Percentiles rank a stretch among this genome's conserved stretches.
Conservation (phyloP, 2,113 vertebrate genomes). For the Oreocharis arfaki region DNA sequence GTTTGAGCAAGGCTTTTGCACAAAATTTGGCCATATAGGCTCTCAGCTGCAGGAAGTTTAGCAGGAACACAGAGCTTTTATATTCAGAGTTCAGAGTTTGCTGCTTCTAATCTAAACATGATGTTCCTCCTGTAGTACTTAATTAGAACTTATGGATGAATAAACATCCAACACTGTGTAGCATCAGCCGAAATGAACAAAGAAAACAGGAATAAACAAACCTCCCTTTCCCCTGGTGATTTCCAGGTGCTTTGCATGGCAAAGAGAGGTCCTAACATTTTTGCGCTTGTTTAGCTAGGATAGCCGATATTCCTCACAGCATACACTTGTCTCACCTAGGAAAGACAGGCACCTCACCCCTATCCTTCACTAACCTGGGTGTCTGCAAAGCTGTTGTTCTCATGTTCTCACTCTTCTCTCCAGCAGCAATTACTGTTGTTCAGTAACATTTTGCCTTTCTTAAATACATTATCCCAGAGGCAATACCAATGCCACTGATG, state of each 20-base stretch:
- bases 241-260: not conserved
- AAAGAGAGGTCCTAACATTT: not conserved
- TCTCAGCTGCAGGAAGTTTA: not conserved
- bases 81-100: not conserved
- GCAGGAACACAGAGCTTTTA: not conserved
- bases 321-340: not conserved
- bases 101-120: not conserved
- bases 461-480: not conserved
- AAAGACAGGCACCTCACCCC: not conserved
- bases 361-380: not conserved
- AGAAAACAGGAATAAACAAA: not conserved
- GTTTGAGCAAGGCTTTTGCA: not conserved
- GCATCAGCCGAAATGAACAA: not conserved
- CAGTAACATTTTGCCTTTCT: not conserved
- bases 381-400: not conserved
- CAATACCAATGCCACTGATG: rapidly evolving
- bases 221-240: not conserved
- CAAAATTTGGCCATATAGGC: not conserved
- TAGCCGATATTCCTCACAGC: not conserved
- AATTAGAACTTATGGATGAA: not conserved
- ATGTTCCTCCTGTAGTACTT: not conserved
- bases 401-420: too few relatives aligned
- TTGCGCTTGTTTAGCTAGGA: not conserved
- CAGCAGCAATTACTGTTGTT: not conserved
- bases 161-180: not conserved